A percentile compares a stretch with the other conserved stretches of the same genome.
These are phyloP conservation scores for Psephotus haematonotus DNA, from an alignment of 2,113 vertebrate species.

Conservation along the genomic window DNA sequence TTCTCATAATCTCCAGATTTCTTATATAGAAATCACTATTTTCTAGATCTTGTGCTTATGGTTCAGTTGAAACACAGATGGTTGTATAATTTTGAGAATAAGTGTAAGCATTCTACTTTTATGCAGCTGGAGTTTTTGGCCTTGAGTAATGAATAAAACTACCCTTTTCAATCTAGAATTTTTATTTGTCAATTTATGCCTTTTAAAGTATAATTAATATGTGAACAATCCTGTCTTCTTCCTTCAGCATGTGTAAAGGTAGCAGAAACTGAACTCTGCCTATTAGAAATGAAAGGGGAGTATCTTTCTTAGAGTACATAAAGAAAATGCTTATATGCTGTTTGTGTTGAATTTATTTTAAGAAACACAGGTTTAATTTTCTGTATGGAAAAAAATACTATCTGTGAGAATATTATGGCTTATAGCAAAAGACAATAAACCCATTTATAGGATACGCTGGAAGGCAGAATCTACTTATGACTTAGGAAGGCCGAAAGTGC, in stretches of 20 bases:
- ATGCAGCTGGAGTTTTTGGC: background rate
- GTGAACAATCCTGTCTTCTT: background rate
- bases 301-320: background rate
- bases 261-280: background rate
- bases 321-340: background rate
- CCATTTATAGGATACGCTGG: background rate
- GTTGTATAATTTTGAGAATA: background rate
- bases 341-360: background rate
- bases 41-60: background rate
- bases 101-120: background rate
- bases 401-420: background rate
- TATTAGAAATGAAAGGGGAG: background rate
- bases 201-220: background rate
- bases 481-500: background rate
- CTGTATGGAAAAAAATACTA: background rate
- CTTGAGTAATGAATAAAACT: background rate
- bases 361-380: background rate
- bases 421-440: background rate
- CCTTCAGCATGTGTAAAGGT: background rate
- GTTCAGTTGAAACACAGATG: background rate
- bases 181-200: background rate
- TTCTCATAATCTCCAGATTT: background rate
- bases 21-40: background rate
- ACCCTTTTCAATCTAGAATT: background rate
- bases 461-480: background rate